Conservation (phyloP, 2,888 invertebrate genomes). For the Drosophila niveifrons region DNA sequence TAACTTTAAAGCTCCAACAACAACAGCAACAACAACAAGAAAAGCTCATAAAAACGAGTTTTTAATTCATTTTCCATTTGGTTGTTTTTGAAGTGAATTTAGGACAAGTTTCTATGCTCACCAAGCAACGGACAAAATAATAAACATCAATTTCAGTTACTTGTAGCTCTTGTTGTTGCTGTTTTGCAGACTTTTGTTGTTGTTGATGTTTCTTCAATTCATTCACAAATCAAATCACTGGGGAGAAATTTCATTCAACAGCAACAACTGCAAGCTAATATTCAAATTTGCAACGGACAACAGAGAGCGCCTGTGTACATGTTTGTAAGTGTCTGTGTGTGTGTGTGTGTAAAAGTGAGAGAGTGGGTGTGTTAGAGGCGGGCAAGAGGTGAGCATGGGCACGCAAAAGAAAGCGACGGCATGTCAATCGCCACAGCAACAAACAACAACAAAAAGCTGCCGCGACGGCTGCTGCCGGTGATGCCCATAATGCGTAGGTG, state of each 20-base stretch:
- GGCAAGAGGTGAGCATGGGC: conserved; percentile 33
- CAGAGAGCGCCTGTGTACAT: conserved; percentile 31
- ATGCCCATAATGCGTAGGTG: conserved; percentile 67
- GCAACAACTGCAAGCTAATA: conserved; percentile 10
- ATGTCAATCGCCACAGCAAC: conserved; percentile 47
- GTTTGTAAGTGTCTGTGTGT: conserved; percentile 4
- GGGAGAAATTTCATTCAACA: conserved; percentile 42
- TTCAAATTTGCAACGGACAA: conserved; percentile 30
- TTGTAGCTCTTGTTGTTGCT: neutral
- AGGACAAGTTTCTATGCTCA: conserved; percentile 50
- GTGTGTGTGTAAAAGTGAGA: neutral
- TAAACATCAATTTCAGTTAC: conserved; percentile 7
- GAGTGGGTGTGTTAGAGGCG: neutral
- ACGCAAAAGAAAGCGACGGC: conserved; percentile 74
- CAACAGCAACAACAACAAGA: conserved; percentile 26
- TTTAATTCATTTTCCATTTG: conserved; percentile 27
- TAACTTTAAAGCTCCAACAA: conserved; percentile 38
- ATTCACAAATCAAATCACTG: conserved; percentile 36
- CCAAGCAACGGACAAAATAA: conserved; percentile 10
- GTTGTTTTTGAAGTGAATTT: conserved; percentile 39
- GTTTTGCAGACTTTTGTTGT: conserved; percentile 5
- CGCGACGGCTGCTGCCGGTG: conserved; percentile 42
- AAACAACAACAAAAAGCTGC: conserved; percentile 16
- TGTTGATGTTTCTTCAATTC: conserved; percentile 37
- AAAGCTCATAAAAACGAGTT: conserved; percentile 57